phyloP scores from a whole-genome alignment of 2,888 invertebrate genomes.

The Hedychridium roseum region DNA sequence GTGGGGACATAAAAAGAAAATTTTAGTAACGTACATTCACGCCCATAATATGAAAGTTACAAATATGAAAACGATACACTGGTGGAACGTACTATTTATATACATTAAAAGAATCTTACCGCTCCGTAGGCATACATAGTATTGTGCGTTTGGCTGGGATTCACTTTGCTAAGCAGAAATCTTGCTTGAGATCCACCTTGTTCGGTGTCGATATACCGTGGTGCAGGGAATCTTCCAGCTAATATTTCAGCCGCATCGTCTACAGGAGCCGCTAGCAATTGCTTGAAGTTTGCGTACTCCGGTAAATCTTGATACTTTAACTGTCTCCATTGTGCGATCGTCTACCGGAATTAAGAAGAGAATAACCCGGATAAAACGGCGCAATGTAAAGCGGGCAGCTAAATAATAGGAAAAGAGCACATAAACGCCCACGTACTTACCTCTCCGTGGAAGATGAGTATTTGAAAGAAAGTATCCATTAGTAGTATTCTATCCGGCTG shows the following conservation, averaged over 20 bases:
- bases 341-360: conserved; percentile 66
- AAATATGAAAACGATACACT: not conserved
- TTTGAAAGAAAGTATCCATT: conserved; percentile 99
- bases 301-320: conserved; percentile 96
- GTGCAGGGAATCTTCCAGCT: conserved; percentile 96
- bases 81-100: too few species aligned
- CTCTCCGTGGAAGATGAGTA: conserved; percentile 99
- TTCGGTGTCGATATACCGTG: conserved; percentile 98
- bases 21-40: conserved; percentile 49
- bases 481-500: conserved; percentile 96
- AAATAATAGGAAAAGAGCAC: conserved; percentile 1
- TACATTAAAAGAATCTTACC: conserved; percentile 69
- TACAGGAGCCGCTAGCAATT: conserved; percentile 92
- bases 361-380: not conserved
- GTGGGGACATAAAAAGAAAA: conserved; percentile 56
- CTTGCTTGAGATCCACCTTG: conserved; percentile 99
- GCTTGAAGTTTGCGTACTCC: conserved; percentile 97
- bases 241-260: conserved; percentile 98
- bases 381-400: not conserved
- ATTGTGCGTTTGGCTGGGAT: conserved; percentile 99
- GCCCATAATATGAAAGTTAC: not conserved
- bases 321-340: conserved; percentile 96
- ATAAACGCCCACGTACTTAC: too few species aligned
- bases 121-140: conserved; percentile 97
- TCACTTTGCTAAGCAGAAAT: conserved; percentile 97